Evolutionary conservation across 2,113 vertebrate genomes (phyloP).

Genomic region (Dipodomys merriami): DNA sequence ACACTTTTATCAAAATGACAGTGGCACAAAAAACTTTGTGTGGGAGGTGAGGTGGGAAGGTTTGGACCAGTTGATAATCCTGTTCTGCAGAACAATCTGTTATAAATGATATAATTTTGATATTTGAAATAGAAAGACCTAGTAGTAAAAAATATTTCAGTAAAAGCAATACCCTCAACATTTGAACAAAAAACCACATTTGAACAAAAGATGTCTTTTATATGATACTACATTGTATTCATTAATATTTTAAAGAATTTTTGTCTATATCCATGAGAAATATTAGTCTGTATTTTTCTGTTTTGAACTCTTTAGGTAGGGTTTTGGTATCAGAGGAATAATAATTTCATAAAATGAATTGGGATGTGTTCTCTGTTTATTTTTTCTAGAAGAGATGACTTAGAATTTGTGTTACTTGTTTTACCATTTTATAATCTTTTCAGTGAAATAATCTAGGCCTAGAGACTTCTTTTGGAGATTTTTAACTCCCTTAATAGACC

Average conservation of each 20-base stretch:
- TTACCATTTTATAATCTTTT: too few relatives aligned
- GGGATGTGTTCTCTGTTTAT: too few relatives aligned
- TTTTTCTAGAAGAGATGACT: too few relatives aligned
- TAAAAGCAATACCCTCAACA: not conserved
- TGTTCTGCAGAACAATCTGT: not conserved
- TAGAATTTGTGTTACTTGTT: too few relatives aligned
- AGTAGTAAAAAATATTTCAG: conserved; percentile 2
- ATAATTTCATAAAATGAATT: too few relatives aligned
- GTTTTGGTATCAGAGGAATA: too few relatives aligned
- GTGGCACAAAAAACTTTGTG: not conserved
- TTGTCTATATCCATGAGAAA: too few relatives aligned
- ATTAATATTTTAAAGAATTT: too few relatives aligned
- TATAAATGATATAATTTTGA: not conserved
- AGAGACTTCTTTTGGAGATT: not conserved
- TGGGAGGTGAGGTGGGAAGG: not conserved
- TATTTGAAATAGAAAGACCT: not conserved
- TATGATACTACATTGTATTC: too few relatives aligned
- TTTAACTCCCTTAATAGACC: not conserved
- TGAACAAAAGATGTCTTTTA: not conserved
- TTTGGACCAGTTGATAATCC: not conserved
- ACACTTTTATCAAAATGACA: not conserved
- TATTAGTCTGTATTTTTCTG: too few relatives aligned
- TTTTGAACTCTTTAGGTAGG: too few relatives aligned
- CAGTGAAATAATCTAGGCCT: too few relatives aligned
- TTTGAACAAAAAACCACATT: not conserved